These are phyloP conservation scores for Antheraea assamensis DNA, from an alignment of 2,888 invertebrate species.

Conservation along the genomic window DNA sequence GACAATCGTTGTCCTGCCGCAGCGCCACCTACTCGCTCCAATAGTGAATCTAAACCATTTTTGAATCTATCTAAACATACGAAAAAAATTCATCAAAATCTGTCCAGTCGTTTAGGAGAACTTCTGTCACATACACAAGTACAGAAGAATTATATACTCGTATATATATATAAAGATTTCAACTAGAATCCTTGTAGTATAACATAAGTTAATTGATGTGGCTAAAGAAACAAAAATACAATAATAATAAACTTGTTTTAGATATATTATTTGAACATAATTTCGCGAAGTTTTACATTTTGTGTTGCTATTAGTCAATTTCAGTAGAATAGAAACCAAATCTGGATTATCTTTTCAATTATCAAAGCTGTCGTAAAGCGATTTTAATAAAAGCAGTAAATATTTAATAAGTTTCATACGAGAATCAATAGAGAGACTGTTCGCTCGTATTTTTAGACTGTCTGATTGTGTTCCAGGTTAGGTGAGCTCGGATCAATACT, in stretches of 20 bases:
- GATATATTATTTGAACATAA: neutral
- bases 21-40: too few species aligned
- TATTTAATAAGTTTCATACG: neutral
- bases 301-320: neutral
- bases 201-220: too few species aligned
- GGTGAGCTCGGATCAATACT: slow-evolving; percentile 32
- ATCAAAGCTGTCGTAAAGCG: neutral
- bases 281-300: neutral
- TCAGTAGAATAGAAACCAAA: neutral
- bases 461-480: slow-evolving; percentile 15
- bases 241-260: neutral
- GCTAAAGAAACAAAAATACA: neutral
- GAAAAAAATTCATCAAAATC: too few species aligned
- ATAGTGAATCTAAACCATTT: too few species aligned
- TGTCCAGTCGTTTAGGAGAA: too few species aligned
- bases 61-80: too few species aligned
- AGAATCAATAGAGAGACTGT: neutral
- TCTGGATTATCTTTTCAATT: neutral
- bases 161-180: too few species aligned
- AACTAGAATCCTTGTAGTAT: neutral
- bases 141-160: too few species aligned
- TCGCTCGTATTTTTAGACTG: slow-evolving; percentile 15
- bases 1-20: too few species aligned
- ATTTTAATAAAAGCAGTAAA: neutral
- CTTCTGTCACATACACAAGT: too few species aligned